Conservation (phyloP, 2,113 vertebrate genomes). For the Equus quagga region DNA sequence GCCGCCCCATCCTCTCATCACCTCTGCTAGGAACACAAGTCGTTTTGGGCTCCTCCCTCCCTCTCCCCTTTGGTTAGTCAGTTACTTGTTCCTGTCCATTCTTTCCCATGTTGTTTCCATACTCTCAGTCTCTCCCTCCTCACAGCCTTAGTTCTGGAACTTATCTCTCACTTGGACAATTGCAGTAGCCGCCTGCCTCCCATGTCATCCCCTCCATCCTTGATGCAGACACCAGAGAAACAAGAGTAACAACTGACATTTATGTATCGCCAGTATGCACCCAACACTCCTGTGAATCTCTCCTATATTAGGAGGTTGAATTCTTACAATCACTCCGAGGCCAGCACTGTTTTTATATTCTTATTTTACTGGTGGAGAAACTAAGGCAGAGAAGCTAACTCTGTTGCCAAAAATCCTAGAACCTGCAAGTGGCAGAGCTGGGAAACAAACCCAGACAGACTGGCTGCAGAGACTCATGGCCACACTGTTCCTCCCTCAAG, state of each 20-base stretch:
- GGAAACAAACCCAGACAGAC: neutral
- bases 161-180: neutral
- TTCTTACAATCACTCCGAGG: neutral
- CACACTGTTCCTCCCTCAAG: too few species aligned
- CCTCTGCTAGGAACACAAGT: neutral
- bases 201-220: neutral
- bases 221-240: neutral
- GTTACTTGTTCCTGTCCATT: neutral
- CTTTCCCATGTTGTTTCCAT: neutral
- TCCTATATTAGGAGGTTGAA: neutral
- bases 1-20: neutral
- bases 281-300: neutral
- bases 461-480: neutral
- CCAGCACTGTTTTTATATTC: neutral
- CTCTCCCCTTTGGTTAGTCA: neutral
- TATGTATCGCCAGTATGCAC: neutral
- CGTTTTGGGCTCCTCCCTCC: neutral
- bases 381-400: neutral
- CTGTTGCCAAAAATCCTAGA: neutral
- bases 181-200: neutral
- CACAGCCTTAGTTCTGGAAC: neutral
- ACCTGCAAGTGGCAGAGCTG: neutral
- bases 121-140: neutral
- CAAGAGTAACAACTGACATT: neutral
- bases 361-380: neutral